Conservation (phyloP, 1,140 invertebrate species). For the Pseudomyrmex sp. region DNA sequence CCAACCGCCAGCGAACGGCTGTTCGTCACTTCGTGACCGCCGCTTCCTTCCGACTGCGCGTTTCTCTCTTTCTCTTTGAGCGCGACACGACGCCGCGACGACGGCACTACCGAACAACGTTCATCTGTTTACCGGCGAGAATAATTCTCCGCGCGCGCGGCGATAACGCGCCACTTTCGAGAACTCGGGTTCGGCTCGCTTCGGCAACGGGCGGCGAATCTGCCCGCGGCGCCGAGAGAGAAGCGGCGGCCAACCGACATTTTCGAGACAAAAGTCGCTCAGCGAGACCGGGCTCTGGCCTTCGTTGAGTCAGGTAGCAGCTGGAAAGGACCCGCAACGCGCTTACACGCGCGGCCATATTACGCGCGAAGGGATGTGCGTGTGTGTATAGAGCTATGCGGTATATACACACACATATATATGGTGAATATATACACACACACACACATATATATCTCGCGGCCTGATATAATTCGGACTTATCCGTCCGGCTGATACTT, state of each 20-base stretch:
- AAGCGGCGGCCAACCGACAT: constrained; percentile 44
- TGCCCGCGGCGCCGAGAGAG: constrained; percentile 31
- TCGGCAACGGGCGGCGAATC: constrained; percentile 11
- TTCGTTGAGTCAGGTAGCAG: constrained; percentile 58
- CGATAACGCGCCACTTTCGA: constrained; percentile 46
- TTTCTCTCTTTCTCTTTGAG: neutral
- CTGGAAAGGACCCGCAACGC: constrained; percentile 43
- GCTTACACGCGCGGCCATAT: constrained; percentile 31
- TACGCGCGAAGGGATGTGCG: constrained; percentile 13
- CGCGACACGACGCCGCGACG: neutral
- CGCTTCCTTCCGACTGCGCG: constrained; percentile 28
- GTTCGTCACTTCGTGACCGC: constrained; percentile 13
- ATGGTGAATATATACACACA: no score
- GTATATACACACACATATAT: no score
- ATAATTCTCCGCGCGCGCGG: constrained; percentile 35
- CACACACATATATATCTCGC: neutral
- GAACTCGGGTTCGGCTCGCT: constrained; percentile 18
- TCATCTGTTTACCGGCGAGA: constrained; percentile 35
- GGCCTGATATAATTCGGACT: constrained; percentile 67
- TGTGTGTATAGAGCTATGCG: neutral
- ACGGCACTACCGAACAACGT: neutral
- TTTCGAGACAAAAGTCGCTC: constrained; percentile 58
- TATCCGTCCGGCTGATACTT: constrained; percentile 75
- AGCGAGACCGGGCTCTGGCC: constrained; percentile 47
- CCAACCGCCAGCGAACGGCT: neutral